These are phyloP conservation scores for Lycophotia porphyrea DNA, from an alignment of 2,888 invertebrate species.

Conservation along the genomic window DNA sequence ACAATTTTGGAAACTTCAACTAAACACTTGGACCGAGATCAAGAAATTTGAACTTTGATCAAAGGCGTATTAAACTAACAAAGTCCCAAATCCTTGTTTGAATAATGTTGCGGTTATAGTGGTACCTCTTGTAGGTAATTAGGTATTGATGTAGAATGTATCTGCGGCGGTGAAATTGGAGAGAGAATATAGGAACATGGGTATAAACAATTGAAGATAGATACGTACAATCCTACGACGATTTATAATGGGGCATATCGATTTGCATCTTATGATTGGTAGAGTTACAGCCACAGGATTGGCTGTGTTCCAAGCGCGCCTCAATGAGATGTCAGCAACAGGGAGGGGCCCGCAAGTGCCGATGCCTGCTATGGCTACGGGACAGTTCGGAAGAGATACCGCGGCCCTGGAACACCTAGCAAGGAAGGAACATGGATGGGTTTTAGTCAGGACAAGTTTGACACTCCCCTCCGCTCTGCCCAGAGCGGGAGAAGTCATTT, in stretches of 20 bases:
- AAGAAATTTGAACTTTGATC: constrained; percentile 58
- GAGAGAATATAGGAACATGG: background rate
- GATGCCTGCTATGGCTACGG: no score
- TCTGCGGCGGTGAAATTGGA: background rate
- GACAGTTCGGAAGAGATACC: no score
- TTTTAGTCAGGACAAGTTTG: no score
- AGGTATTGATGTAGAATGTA: constrained; percentile 5
- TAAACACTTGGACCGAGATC: constrained; percentile 48
- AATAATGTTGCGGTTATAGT: constrained; percentile 23
- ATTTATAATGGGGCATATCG: background rate
- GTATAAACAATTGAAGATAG: background rate
- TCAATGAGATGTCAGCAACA: no score
- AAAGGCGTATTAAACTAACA: constrained; percentile 55
- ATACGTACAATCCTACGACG: background rate
- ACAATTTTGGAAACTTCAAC: constrained; percentile 60
- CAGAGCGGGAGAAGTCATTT: no score
- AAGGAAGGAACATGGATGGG: no score
- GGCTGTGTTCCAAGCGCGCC: no score
- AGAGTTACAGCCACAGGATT: no score
- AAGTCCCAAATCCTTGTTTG: constrained; percentile 42
- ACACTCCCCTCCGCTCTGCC: no score
- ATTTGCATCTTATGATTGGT: background rate
- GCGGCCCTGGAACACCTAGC: no score
- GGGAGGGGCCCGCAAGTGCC: no score
- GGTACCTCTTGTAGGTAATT: constrained; percentile 1